These are phyloP conservation scores for Chaetogeoica ovagalla DNA, from an alignment of 2,888 invertebrate species.

Conservation along the genomic window DNA sequence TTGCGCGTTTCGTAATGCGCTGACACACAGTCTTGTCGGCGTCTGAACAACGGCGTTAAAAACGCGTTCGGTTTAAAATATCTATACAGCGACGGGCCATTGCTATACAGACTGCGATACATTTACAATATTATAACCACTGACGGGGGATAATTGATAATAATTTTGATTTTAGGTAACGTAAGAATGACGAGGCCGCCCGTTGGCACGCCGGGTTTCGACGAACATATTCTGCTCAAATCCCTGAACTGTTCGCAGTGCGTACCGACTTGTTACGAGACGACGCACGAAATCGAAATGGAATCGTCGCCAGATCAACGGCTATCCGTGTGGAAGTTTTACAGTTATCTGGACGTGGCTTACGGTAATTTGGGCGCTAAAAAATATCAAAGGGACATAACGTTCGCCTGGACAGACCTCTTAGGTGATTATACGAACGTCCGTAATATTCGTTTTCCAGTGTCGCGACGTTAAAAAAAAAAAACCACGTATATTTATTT, in stretches of 20 bases:
- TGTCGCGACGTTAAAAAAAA: not conserved
- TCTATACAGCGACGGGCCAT: too few relatives aligned
- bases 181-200: conserved; percentile 55
- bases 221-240: conserved; percentile 50
- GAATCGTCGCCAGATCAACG: conserved; percentile 51
- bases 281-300: conserved; percentile 55
- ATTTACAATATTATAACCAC: too few relatives aligned
- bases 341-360: conserved; percentile 56
- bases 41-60: too few relatives aligned
- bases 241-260: conserved; percentile 56
- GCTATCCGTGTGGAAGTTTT: conserved; percentile 18
- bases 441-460: too few relatives aligned
- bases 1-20: too few relatives aligned
- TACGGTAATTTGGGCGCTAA: conserved; percentile 56
- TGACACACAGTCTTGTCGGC: too few relatives aligned
- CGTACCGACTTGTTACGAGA: conserved; percentile 56
- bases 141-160: too few relatives aligned
- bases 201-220: conserved; percentile 55
- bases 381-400: conserved; percentile 56
- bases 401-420: conserved; percentile 55
- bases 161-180: conserved; percentile 23
- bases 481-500: not conserved
- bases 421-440: conserved; percentile 45
- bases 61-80: too few relatives aligned
- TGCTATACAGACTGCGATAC: too few relatives aligned